Evolutionary conservation across 2,113 vertebrate genomes (phyloP), one percentile per base, ranked within the genome.

Genomic region (Brachyhypopomus occidentalis): DNA sequence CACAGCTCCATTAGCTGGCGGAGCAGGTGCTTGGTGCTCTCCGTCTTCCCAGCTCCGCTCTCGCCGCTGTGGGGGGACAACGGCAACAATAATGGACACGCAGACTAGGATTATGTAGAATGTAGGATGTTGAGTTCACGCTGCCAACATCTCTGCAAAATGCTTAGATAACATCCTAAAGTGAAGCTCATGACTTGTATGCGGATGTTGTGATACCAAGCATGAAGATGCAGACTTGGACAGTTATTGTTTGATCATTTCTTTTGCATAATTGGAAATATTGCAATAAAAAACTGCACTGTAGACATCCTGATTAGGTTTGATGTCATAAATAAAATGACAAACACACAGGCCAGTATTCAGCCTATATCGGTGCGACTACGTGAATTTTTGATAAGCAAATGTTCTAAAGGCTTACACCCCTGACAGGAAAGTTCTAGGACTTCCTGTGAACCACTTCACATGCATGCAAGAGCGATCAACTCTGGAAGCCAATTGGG

Each of bases 11-110:
- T 93, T 78, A 94, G 89, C 73, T 94, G 94, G 74, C 90, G 85
- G 82, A 95, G 84, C 59, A 94, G 79, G 0, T 94, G 86, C 74
- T 95, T 94, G 0, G 93, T 92, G 87, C 91, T 94, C 84, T 95
- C 94, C 0, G 94, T 95, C 83, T 95, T 94, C 19, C 94, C 93
- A 5, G 93, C 93, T 27, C 93, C 94, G 0, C 94, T 95, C 82
- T 95, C 93, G 77, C 94, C 94, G 4, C 94, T 95, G 87, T 70
- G 75, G 67, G 63, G 2, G 12, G 62, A 80, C 2, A 80, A 14
- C 9, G n/a, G n/a, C n/a, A 66, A 45, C 17, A 17, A 27, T 14
- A n/a, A 66, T 5, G 2, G 1, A 30, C 14, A 66, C 34, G 34
- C 36, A 6, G 30, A 23, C 9, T 38, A 5, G 6, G n/a, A 8